phyloP scores from a whole-genome alignment of 2,113 vertebrate genomes.

The Entomyzon cyanotis region DNA sequence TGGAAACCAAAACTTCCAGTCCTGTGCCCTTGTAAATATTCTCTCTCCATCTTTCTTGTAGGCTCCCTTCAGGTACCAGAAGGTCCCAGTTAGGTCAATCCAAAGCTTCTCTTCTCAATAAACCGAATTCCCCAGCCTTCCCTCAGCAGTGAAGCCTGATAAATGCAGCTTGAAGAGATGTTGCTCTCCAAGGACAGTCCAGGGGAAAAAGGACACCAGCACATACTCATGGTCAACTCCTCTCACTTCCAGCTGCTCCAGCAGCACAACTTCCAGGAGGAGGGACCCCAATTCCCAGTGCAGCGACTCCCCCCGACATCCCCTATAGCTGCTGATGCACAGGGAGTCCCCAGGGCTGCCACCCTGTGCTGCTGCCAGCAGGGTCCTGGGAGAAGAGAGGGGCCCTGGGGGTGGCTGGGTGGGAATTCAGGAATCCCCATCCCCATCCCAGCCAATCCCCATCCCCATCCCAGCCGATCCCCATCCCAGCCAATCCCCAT shows the following conservation, averaged over 20 bases:
- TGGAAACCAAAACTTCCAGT: too few species aligned
- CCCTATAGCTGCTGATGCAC: background rate
- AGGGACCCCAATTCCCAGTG: background rate
- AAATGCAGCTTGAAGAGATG: background rate
- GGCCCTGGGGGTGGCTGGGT: background rate
- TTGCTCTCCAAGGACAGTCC: background rate
- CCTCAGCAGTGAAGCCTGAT: rapidly evolving
- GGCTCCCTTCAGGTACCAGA: too few species aligned
- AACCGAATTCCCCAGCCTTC: background rate
- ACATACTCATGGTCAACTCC: background rate
- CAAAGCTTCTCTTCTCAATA: background rate
- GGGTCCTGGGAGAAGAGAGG: background rate
- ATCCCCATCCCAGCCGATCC: too few species aligned
- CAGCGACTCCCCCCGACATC: background rate
- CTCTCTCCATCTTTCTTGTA: too few species aligned
- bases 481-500: too few species aligned
- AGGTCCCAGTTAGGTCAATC: background rate
- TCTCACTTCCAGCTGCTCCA: background rate
- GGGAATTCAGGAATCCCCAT: background rate
- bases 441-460: too few species aligned
- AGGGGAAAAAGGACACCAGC: background rate
- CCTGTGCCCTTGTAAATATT: too few species aligned
- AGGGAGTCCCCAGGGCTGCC: background rate
- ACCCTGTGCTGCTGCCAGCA: background rate
- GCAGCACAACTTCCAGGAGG: background rate